These are phyloP conservation scores for Machimus atricapillus DNA, from an alignment of 2,888 invertebrate genomes.

Conservation along the genomic window DNA sequence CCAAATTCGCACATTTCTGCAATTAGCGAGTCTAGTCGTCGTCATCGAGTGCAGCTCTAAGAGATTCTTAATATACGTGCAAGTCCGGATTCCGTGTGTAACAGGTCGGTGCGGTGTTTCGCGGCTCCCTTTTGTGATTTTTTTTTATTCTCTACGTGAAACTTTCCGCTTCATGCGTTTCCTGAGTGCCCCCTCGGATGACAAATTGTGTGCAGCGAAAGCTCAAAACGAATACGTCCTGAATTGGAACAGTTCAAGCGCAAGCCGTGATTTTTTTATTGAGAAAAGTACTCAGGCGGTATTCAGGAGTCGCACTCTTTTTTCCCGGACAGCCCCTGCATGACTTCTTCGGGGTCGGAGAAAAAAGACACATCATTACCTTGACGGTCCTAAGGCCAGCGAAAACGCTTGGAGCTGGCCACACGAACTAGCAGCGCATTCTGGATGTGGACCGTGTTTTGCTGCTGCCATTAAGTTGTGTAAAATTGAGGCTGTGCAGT, in stretches of 20 bases:
- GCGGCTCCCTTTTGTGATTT: background rate
- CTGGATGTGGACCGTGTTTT: background rate
- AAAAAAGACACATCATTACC: background rate
- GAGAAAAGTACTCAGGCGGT: background rate
- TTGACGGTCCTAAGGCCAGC: background rate
- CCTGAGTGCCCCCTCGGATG: background rate
- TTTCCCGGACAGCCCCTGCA: background rate
- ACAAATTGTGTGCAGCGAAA: background rate
- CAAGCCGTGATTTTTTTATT: background rate
- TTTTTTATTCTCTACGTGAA: background rate
- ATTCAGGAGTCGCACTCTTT: background rate
- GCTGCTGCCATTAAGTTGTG: conserved; percentile 7
- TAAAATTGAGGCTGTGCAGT: background rate
- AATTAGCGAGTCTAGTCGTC: background rate
- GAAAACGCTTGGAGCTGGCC: background rate
- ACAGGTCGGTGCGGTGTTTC: background rate
- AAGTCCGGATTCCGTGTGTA: background rate
- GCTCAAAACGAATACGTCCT: background rate
- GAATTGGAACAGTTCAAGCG: background rate
- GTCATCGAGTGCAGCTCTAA: background rate
- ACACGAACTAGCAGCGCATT: conserved; percentile 3
- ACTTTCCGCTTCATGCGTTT: conserved; percentile 5
- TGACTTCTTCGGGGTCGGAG: background rate
- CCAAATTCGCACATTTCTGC: background rate
- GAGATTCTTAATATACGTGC: background rate